A percentile compares a stretch with the other conserved stretches of the same genome.
Conservation (phyloP, 2,888 invertebrate species). For the Blastobasis lacticolella region DNA sequence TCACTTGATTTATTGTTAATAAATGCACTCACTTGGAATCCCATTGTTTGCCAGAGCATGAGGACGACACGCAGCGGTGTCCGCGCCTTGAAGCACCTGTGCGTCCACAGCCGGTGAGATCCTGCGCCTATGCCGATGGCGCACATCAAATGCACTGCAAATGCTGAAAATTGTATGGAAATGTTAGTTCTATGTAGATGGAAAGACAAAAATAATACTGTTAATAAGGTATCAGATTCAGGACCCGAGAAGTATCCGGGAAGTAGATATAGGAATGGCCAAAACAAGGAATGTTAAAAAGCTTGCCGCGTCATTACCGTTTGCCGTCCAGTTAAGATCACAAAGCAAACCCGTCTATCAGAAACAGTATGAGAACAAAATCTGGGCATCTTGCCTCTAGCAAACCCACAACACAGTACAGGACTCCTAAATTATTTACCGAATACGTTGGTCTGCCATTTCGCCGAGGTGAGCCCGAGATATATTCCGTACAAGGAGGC, state of each 20-base stretch:
- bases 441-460: slow-evolving; percentile 76
- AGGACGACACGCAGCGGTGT: slow-evolving; percentile 88
- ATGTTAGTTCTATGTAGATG: too few species aligned
- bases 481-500: slow-evolving; percentile 80
- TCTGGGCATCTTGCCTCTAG: too few species aligned
- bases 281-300: too few species aligned
- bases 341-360: too few species aligned
- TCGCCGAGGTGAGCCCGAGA: slow-evolving; percentile 78
- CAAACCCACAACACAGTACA: too few species aligned
- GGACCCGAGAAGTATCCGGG: too few species aligned
- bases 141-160: slow-evolving; percentile 78
- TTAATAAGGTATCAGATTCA: too few species aligned
- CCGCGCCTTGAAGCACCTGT: slow-evolving; percentile 92
- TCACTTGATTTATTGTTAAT: not conserved
- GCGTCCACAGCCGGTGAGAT: slow-evolving; percentile 96
- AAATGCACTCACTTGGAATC: slow-evolving; percentile 81
- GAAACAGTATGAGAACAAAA: too few species aligned
- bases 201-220: too few species aligned
- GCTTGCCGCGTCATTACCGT: too few species aligned
- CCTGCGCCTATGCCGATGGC: slow-evolving; percentile 95
- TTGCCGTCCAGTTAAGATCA: too few species aligned
- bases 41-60: slow-evolving; percentile 87
- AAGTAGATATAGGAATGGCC: too few species aligned
- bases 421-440: slow-evolving; percentile 60
- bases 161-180: slow-evolving; percentile 60